phyloP scores from a whole-genome alignment of 2,113 vertebrate genomes.

The Entomyzon cyanotis region DNA sequence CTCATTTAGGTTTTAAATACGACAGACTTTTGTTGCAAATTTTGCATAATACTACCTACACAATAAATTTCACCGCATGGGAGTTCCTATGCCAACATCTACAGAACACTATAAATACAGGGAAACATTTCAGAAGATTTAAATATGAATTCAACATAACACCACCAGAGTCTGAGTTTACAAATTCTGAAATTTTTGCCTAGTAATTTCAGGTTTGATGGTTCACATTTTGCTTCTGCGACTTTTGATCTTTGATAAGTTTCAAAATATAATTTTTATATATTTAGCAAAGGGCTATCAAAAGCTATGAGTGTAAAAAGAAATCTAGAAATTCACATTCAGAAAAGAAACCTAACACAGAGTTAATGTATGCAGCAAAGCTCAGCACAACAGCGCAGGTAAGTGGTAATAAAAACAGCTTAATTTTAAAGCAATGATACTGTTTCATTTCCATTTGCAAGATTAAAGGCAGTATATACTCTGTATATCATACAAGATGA shows the following conservation, averaged over 20 bases:
- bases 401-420: neutral
- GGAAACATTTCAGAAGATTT: neutral
- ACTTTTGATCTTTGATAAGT: neutral
- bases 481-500: neutral
- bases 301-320: neutral
- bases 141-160: neutral
- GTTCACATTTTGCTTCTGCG: neutral
- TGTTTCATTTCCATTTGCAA: neutral
- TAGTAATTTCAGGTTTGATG: neutral
- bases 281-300: neutral
- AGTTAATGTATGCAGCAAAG: neutral
- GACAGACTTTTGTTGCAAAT: neutral
- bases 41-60: neutral
- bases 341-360: neutral
- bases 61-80: neutral
- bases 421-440: neutral
- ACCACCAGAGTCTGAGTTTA: neutral
- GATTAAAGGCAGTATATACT: neutral
- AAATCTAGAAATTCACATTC: neutral
- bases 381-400: neutral
- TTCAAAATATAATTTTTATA: neutral
- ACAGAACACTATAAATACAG: neutral
- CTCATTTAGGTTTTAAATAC: neutral
- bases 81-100: neutral
- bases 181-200: neutral